Evolutionary conservation across 2,797 vertebrate genomes (phyloP).

Genomic region (Gadopsis bispinosus): DNA sequence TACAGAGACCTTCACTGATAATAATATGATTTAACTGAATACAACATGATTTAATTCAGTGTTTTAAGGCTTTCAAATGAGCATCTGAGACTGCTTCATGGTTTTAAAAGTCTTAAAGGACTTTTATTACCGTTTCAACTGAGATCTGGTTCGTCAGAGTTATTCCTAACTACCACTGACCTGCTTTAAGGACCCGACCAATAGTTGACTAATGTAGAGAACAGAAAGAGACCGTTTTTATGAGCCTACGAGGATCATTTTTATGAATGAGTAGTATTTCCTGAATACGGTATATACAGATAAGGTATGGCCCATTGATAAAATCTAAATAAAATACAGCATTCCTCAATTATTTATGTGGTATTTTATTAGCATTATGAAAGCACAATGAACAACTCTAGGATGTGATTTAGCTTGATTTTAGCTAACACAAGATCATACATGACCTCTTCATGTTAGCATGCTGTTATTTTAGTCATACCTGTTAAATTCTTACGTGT

Average conservation of each 20-base stretch:
- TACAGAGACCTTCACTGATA: slow-evolving; percentile 43
- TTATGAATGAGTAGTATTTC: slow-evolving; percentile 28
- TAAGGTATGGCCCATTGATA: not conserved
- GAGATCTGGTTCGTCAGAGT: slow-evolving; percentile 24
- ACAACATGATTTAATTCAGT: slow-evolving; percentile 34
- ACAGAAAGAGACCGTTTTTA: slow-evolving; percentile 10
- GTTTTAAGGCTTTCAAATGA: slow-evolving; percentile 31
- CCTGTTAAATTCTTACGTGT: too few species aligned
- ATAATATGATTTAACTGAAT: slow-evolving; percentile 48
- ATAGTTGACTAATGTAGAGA: slow-evolving; percentile 15
- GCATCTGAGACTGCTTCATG: slow-evolving; percentile 26
- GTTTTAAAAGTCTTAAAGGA: slow-evolving; percentile 40
- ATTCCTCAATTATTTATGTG: not conserved
- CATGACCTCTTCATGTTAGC: too few species aligned
- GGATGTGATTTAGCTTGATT: too few species aligned
- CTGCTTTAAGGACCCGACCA: slow-evolving; percentile 3
- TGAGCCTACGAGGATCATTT: slow-evolving; percentile 17
- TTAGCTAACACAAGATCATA: too few species aligned
- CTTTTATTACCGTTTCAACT: slow-evolving; percentile 25
- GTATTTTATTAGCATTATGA: not conserved
- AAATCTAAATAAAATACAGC: not conserved
- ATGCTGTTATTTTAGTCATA: too few species aligned
- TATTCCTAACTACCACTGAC: not conserved
- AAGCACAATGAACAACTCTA: too few species aligned
- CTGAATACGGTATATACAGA: not conserved